phyloP scores from a whole-genome alignment of 2,113 vertebrate genomes.

The Podiceps cristatus region DNA sequence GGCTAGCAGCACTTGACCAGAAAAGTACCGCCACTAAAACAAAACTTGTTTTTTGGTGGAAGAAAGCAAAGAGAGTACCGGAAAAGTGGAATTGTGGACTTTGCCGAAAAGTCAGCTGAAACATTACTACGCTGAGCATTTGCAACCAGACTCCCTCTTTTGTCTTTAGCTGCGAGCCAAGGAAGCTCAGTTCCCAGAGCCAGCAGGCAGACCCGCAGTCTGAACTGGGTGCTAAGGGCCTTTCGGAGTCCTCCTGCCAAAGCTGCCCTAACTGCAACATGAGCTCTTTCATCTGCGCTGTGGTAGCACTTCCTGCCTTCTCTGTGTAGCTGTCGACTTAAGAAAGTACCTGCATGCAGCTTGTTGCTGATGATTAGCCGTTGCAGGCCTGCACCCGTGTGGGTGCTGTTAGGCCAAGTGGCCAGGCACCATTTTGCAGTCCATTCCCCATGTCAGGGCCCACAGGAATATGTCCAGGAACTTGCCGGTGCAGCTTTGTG shows the following conservation, averaged over 20 bases:
- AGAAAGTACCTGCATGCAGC: neutral
- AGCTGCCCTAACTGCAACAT: neutral
- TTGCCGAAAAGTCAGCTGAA: neutral
- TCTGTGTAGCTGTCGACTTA: rapidly evolving
- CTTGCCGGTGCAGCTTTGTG: neutral
- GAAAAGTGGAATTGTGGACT: neutral
- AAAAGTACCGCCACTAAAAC: neutral
- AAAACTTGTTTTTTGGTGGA: neutral
- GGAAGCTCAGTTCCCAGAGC: neutral
- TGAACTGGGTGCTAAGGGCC: neutral
- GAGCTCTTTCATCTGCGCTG: rapidly evolving
- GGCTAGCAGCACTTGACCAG: neutral
- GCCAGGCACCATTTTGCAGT: neutral
- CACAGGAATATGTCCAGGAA: neutral
- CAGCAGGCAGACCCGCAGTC: rapidly evolving
- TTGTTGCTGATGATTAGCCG: neutral
- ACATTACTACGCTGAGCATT: neutral
- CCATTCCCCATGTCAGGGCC: neutral
- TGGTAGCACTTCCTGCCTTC: neutral
- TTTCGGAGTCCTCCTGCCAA: neutral
- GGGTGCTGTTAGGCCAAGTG: rapidly evolving
- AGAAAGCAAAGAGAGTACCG: neutral
- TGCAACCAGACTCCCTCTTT: neutral
- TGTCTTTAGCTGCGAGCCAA: neutral
- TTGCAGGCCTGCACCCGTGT: rapidly evolving